phyloP scores from a whole-genome alignment of 2,113 vertebrate species.

The Boulengeromyrus knoepffleri region DNA sequence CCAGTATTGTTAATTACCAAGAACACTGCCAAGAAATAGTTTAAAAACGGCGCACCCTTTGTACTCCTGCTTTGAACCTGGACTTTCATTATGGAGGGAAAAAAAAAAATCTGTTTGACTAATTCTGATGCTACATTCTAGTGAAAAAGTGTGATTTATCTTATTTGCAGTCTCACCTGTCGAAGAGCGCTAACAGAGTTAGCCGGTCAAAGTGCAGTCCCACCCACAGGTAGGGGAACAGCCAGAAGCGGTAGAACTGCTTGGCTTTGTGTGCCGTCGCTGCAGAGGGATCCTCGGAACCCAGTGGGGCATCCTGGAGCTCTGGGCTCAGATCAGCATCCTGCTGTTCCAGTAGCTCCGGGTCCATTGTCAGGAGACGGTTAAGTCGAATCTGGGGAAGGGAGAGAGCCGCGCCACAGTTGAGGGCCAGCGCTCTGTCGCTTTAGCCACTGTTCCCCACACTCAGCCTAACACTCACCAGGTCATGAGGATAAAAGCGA shows the following conservation, averaged over 20 bases:
- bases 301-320: constrained; percentile 77
- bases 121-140: background rate
- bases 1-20: background rate
- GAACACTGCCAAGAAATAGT: background rate
- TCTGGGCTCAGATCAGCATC: constrained; percentile 91
- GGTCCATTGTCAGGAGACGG: constrained; percentile 87
- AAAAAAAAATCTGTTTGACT: background rate
- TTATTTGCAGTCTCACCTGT: constrained; percentile 66
- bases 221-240: constrained; percentile 91
- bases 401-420: constrained; percentile 69
- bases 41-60: background rate
- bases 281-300: constrained; percentile 60
- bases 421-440: background rate
- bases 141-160: background rate
- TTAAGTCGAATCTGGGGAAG: constrained; percentile 92
- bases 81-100: background rate
- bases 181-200: constrained; percentile 91
- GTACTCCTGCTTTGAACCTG: background rate
- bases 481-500: constrained; percentile 97
- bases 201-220: constrained; percentile 95
- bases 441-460: background rate
- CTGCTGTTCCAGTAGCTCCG: constrained; percentile 89
- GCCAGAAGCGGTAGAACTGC: constrained; percentile 95
- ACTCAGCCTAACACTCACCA: constrained; percentile 69
- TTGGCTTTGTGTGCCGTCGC: constrained; percentile 71